phyloP scores from a whole-genome alignment of 1,140 invertebrate species.

The Zelostemma sp. region DNA sequence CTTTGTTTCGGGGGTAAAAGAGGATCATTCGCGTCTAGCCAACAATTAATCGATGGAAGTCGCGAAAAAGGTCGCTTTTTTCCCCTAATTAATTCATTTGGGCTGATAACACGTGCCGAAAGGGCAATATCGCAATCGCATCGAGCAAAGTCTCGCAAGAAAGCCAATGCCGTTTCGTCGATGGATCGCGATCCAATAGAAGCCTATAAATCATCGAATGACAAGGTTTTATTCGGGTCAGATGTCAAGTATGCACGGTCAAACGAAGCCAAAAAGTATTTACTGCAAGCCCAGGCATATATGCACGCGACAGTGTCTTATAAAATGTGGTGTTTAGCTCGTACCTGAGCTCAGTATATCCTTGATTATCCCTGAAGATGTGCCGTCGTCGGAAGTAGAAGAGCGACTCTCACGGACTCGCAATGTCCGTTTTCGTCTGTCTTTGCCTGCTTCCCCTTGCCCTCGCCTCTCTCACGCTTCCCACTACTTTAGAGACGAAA shows the following conservation, averaged over 20 bases:
- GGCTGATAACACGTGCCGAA: too few relatives aligned
- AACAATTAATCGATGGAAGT: too few relatives aligned
- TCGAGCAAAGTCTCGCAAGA: not conserved
- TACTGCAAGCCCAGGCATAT: conserved; percentile 8
- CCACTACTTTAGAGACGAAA: conserved; percentile 38
- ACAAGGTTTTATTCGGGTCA: conserved; percentile 34
- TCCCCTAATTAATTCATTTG: too few relatives aligned
- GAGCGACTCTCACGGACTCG: conserved; percentile 59
- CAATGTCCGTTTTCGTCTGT: conserved; percentile 49
- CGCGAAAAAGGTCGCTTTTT: too few relatives aligned
- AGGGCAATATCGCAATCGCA: too few relatives aligned
- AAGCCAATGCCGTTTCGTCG: conserved; percentile 1
- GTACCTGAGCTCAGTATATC: conserved; percentile 59
- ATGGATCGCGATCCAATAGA: conserved; percentile 4
- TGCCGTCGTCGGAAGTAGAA: conserved; percentile 61
- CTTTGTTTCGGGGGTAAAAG: not conserved
- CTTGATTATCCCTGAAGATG: conserved; percentile 56
- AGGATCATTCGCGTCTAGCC: conserved; percentile 1
- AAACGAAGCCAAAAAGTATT: conserved; percentile 40
- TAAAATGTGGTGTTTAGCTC: conserved; percentile 33
- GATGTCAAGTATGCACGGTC: conserved; percentile 37
- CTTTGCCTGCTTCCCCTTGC: conserved; percentile 33
- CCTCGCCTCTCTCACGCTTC: conserved; percentile 25
- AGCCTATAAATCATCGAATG: conserved; percentile 15
- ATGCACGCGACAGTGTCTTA: conserved; percentile 9